Evolutionary conservation across 2,113 vertebrate species (phyloP).

Genomic region (Cynopterus brachyotis): DNA sequence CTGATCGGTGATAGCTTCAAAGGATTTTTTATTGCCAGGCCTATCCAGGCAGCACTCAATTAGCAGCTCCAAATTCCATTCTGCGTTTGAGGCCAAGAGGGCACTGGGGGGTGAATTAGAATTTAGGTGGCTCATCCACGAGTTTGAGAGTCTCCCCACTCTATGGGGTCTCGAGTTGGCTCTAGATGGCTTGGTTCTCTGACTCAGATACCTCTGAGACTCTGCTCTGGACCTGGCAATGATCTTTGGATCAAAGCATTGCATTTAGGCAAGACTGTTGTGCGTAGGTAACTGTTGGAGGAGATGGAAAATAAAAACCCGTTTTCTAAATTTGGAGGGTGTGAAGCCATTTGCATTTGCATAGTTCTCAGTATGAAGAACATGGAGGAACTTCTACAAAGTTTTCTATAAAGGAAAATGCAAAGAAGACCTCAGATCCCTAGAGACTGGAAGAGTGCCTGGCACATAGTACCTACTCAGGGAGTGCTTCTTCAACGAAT

Average conservation of each 20-base stretch:
- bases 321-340: not conserved
- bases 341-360: not conserved
- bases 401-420: not conserved
- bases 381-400: not conserved
- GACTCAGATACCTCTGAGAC: not conserved
- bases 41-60: not conserved
- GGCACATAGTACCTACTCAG: not conserved
- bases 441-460: not conserved
- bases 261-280: not conserved
- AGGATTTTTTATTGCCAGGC: rapidly evolving
- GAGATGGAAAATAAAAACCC: not conserved
- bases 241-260: not conserved
- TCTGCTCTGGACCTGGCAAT: not conserved
- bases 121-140: not conserved
- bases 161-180: rapidly evolving
- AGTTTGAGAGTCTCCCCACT: not conserved
- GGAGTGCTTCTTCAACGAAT: not conserved
- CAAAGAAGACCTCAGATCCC: not conserved
- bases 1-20: not conserved
- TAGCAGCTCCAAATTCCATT: not conserved
- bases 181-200: not conserved
- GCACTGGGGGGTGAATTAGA: not conserved
- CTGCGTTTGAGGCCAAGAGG: not conserved
- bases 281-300: not conserved
- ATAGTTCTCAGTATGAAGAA: not conserved